Evolutionary conservation across 2,113 vertebrate species (phyloP).

Genomic region (Channa argus): DNA sequence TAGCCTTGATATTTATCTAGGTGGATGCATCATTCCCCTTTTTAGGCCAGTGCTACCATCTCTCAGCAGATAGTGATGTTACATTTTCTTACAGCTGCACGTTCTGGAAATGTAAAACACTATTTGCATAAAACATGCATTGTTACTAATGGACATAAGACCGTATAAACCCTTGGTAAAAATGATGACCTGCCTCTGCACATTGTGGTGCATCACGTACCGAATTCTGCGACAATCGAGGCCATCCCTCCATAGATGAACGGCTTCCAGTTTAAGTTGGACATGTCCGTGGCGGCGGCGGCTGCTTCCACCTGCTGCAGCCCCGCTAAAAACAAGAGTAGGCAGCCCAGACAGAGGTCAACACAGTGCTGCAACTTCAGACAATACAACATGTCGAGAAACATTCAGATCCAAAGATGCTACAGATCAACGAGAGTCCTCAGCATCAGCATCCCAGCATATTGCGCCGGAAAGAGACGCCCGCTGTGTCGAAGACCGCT

Average conservation of each 20-base stretch:
- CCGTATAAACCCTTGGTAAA: rapidly evolving
- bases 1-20: constrained; percentile 2
- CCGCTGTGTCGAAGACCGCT: constrained; percentile 25
- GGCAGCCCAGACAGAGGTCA: constrained; percentile 72
- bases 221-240: constrained; percentile 96
- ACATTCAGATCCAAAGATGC: constrained; percentile 44
- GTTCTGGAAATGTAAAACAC: neutral
- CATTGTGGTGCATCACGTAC: constrained; percentile 81
- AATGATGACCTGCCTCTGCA: neutral
- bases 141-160: neutral
- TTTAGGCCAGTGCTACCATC: neutral
- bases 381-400: constrained; percentile 70
- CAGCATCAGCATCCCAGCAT: constrained; percentile 76
- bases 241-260: constrained; percentile 97
- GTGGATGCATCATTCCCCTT: constrained; percentile 11
- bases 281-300: constrained; percentile 85
- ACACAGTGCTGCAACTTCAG: constrained; percentile 75
- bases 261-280: constrained; percentile 94
- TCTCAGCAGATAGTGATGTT: neutral
- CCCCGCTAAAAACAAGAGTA: constrained; percentile 80
- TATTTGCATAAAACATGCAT: neutral
- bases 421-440: constrained; percentile 37
- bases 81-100: neutral
- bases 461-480: constrained; percentile 80
- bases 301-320: constrained; percentile 86